Percentiles rank a stretch among this genome's conserved stretches.
phyloP scores from a whole-genome alignment of 1,140 invertebrate genomes.

The Neotoxoptera formosana region DNA sequence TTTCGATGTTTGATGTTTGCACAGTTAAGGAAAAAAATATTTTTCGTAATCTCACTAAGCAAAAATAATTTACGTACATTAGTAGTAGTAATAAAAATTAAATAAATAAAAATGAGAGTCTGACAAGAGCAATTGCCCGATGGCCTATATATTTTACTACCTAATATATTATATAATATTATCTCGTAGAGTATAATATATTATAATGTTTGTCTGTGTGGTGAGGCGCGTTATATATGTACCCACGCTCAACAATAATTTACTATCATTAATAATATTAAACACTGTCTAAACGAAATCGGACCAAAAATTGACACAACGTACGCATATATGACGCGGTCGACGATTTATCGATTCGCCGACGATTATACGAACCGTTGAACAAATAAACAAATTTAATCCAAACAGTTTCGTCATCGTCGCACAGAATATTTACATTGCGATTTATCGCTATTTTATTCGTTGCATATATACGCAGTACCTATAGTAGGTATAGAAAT shows the following conservation, averaged over 20 bases:
- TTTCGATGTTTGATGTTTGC: not conserved
- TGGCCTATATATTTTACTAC: not conserved
- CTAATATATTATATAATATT: not conserved
- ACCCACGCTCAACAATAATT: constrained; percentile 13
- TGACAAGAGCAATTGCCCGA: not conserved
- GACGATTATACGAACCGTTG: not conserved
- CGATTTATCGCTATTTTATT: not conserved
- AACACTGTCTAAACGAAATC: not conserved
- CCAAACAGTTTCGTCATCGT: constrained; percentile 8
- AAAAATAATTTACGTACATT: not conserved
- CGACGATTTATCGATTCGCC: not conserved
- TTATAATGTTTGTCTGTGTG: not conserved
- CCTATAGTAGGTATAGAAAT: not conserved
- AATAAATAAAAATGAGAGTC: not conserved
- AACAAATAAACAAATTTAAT: not conserved
- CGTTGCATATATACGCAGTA: not conserved
- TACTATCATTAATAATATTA: not conserved
- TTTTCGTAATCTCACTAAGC: not conserved
- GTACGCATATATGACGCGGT: not conserved
- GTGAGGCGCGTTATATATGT: not conserved
- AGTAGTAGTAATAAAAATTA: not conserved
- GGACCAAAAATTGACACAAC: not conserved
- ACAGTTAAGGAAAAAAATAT: not conserved
- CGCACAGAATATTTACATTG: not conserved
- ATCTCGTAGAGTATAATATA: not conserved